Conservation (phyloP, 2,797 vertebrate species). For the Cuniculus paca region DNA sequence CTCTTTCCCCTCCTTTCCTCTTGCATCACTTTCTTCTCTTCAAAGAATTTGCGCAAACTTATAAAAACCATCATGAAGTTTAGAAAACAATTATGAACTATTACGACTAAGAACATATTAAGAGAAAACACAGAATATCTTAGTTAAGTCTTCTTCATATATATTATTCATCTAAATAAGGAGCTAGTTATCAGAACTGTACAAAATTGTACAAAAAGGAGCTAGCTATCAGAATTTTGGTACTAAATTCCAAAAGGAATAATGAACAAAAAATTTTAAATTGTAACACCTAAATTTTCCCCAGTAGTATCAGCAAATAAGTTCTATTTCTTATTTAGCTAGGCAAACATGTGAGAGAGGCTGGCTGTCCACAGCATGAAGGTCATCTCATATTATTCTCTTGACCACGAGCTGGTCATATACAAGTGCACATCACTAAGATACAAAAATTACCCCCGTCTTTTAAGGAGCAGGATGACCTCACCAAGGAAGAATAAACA, state of each 20-base stretch:
- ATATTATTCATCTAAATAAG: constrained; percentile 22
- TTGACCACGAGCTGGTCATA: accelerated
- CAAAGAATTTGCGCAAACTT: constrained; percentile 15
- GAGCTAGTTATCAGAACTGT: neutral
- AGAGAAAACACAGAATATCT: neutral
- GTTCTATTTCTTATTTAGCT: neutral
- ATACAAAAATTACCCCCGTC: neutral
- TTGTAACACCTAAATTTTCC: neutral
- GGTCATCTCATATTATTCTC: neutral
- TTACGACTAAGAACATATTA: neutral
- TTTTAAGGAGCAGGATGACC: neutral
- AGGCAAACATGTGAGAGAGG: neutral
- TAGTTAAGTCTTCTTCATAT: neutral
- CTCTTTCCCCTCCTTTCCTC: neutral
- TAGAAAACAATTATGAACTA: neutral
- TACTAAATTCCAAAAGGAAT: constrained; percentile 20
- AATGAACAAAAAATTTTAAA: neutral
- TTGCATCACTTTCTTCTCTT: neutral
- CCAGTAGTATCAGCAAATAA: neutral
- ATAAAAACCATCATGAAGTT: constrained; percentile 6
- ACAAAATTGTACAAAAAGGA: constrained; percentile 3
- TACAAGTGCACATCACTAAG: neutral
- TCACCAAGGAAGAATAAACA: neutral
- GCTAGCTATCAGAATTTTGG: neutral
- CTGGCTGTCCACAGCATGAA: neutral